Base-by-base conservation (phyloP, 2,113 vertebrate species). In the Thamnaconus septentrionalis region DNA sequence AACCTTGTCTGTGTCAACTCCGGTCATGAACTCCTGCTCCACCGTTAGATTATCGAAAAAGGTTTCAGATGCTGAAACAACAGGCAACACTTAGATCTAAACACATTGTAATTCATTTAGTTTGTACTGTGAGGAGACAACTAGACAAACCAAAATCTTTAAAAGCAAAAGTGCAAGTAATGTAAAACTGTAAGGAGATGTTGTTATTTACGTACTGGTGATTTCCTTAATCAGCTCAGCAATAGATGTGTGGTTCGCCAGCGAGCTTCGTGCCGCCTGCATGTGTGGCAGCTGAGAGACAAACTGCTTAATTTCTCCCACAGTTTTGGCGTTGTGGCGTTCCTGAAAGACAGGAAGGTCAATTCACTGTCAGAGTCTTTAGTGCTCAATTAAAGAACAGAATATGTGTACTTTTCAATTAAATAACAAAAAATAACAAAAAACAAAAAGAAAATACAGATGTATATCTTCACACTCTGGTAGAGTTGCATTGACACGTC, bases 11-110 rank as follows among this genome's bases (percentile, higher is more conserved):
- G 97, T 99, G 78, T 99, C 97, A 49, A 98, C 93, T 72, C 97
- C 97, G 5, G 97, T 98, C 96, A 99, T 99, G 68, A 99, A 99
- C 86, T 99, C 97, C 80, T 99, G 97, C 73, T 99, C 96, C 88
- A 98, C 96, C 9, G 97, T 98, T 66, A 99, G 87, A 70, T 95
- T 98, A 80, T 99, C 97, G 77, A 99, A 98, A 89, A 99, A 99
- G 56, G 94, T 93, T 89, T 99, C 97, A 1, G 97, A 99, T n/a
- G 95, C 97, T 99, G 80, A 73, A 93, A 82, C 56, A 75, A 41
- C 9, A 81, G 4, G 65, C 41, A n/a, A 5, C 4, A 42, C 5
- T 59, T 41, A 41, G 42, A 52, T 52, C 56, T 50, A 9, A 41
- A 5, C 9, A 54, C 8, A 61, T 55, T 2, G 18, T 31, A 31